These are phyloP conservation scores for Taenaris catops DNA, from an alignment of 2,888 invertebrate genomes.

Conservation along the genomic window DNA sequence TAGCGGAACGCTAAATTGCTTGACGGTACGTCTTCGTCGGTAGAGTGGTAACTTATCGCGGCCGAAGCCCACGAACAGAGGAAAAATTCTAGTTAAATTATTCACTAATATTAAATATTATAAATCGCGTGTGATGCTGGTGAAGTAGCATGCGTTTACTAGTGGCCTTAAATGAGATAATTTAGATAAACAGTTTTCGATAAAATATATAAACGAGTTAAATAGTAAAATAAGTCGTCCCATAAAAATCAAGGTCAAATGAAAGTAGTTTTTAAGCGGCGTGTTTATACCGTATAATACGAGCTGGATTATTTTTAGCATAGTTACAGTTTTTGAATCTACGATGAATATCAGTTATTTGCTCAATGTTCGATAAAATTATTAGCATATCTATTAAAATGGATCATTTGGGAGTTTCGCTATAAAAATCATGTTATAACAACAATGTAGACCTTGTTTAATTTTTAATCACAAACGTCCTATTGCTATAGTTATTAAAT, in stretches of 20 bases:
- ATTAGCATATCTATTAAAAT: no score
- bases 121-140: not conserved
- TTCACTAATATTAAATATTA: no score
- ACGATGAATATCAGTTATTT: conserved; percentile 1
- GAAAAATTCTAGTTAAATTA: no score
- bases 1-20: no score
- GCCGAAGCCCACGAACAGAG: no score
- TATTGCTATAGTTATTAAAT: no score
- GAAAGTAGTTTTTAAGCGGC: conserved; percentile 24
- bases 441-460: no score
- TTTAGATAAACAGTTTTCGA: conserved; percentile 6
- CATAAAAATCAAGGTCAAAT: conserved; percentile 27
- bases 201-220: conserved; percentile 10
- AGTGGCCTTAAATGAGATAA: conserved; percentile 8
- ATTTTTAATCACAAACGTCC: no score
- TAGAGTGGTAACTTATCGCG: no score
- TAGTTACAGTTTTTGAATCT: conserved; percentile 17
- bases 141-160: not conserved
- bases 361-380: not conserved
- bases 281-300: conserved; percentile 13
- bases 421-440: no score
- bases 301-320: conserved; percentile 20
- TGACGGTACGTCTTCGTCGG: no score
- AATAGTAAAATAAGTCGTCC: conserved; percentile 22
- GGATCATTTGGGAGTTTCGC: no score